Evolutionary conservation across 2,797 vertebrate species (phyloP).

Genomic region (Linurgus olivaceus): DNA sequence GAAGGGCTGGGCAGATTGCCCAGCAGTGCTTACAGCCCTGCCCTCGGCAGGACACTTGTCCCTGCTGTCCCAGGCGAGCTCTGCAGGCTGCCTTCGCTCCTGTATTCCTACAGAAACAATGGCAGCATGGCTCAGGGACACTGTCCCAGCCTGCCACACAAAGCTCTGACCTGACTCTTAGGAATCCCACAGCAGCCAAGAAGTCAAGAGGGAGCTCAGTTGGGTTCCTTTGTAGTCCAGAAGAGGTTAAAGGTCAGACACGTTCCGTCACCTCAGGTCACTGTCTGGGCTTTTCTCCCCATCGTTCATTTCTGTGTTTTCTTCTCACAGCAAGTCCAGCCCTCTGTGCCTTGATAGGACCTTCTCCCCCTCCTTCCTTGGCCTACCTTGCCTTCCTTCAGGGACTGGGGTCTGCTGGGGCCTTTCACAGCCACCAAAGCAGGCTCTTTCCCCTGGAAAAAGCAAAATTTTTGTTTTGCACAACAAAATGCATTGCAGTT

Average conservation of each 20-base stretch:
- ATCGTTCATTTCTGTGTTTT: not conserved
- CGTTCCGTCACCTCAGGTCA: not conserved
- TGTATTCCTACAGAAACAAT: not conserved
- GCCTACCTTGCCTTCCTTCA: not conserved
- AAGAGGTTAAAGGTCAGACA: not conserved
- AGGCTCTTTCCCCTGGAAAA: slow-evolving; percentile 20
- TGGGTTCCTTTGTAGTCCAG: not conserved
- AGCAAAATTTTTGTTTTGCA: not conserved
- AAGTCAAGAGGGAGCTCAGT: not conserved
- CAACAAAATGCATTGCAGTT: not conserved
- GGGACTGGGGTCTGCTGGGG: not conserved
- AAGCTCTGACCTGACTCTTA: not conserved
- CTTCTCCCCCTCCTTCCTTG: not conserved
- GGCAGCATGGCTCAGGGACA: not conserved
- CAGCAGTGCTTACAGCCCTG: not conserved
- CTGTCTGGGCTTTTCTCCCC: not conserved
- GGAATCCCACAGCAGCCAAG: not conserved
- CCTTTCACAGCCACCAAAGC: slow-evolving; percentile 13
- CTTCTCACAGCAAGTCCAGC: not conserved
- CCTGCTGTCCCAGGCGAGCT: not conserved
- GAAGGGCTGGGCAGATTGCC: accelerated
- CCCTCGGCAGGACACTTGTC: not conserved
- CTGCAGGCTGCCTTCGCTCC: not conserved
- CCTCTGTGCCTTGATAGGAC: not conserved
- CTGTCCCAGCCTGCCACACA: not conserved